Percentiles rank a stretch among this genome's conserved stretches.
Evolutionary conservation across 1,140 invertebrate species (phyloP).

Genomic region (Frieseomelitta varia): DNA sequence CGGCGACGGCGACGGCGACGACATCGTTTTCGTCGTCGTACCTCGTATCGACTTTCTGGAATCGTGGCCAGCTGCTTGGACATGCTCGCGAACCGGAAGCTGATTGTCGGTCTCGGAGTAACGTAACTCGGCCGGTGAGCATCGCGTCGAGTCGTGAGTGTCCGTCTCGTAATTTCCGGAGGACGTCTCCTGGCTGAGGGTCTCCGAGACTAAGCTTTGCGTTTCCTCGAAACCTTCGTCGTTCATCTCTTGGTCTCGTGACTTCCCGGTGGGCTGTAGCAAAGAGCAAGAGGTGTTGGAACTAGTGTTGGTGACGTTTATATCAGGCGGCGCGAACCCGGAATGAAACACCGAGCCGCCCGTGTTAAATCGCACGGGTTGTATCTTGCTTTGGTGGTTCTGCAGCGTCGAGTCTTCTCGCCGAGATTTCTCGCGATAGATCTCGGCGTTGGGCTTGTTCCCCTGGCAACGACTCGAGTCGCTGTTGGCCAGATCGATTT

Average conservation of each 20-base stretch:
- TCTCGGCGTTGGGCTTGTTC: background rate
- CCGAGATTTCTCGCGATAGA: background rate
- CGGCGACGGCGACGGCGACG: background rate
- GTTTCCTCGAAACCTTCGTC: conserved; percentile 96
- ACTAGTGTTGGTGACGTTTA: conserved; percentile 73
- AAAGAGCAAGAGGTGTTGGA: conserved; percentile 71
- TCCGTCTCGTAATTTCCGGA: conserved; percentile 88
- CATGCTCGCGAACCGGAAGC: background rate
- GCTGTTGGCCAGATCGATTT: conserved; percentile 19
- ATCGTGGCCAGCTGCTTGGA: background rate
- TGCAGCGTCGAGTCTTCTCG: background rate
- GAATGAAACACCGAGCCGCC: conserved; percentile 45
- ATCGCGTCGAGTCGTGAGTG: conserved; percentile 81
- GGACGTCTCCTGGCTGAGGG: conserved; percentile 89
- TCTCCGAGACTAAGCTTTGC: conserved; percentile 92
- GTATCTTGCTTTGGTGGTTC: background rate
- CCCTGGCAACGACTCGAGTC: conserved; percentile 20
- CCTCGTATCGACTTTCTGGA: background rate
- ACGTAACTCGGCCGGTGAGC: conserved; percentile 76
- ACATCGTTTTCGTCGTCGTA: background rate
- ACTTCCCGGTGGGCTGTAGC: conserved; percentile 59
- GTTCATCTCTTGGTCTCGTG: conserved; percentile 87
- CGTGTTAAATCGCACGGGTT: background rate
- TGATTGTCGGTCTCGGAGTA: conserved; percentile 31
- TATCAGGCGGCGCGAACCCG: conserved; percentile 79